Base-by-base conservation (phyloP, 1,140 invertebrate species). In the Liolophura sinensis region DNA sequence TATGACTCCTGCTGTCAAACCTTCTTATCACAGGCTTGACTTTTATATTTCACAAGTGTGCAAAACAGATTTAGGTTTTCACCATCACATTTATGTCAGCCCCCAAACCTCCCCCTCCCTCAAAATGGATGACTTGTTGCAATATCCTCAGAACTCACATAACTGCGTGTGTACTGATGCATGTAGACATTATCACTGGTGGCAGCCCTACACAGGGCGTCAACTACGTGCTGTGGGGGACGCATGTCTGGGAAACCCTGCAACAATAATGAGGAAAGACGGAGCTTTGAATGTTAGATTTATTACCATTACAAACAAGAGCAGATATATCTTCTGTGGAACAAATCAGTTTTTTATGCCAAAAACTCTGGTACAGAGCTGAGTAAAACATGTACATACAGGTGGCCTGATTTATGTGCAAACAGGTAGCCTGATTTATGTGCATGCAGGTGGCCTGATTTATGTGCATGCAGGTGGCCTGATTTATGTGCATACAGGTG, bases 221-320 rank as follows among this genome's bases (percentile, higher is more conserved):
- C 88, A 0, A 90, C 90, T 0, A 98, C 91, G 87, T 92, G 91
- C 50, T 91, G 86, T 0, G 96, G 95, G 20, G 94, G 90, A 73
- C 91, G 88, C 86, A 92, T 97, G 83, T 99, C 96, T 0, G 97
- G 96, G 85, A 99, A 99, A 3, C 97, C 97, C 89, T 87, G 63
- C 46, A 68, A 20, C 20, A 40, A 63, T 0, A 49, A 22, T 16
- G 51, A 0, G 40, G 9, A 27, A 24, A 3, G 14, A 40, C 48
- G 20, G 14, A 47, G 46, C 24, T 25, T 24, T 25, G 51, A n/a
- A 62, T 20, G 22, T 1, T 27, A 62, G 18, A 62, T 15, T 50
- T 6, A 4, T 50, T 9, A 57, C 49, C 3, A 18, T n/a, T 7
- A 25, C 15, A 63, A 54, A 6, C 49, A n/a, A 66, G 22, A 63